Percentiles rank a stretch among this genome's conserved stretches.
These are phyloP conservation scores for Metaphire vulgaris DNA, from an alignment of 1,140 invertebrate species.

Conservation along the genomic window DNA sequence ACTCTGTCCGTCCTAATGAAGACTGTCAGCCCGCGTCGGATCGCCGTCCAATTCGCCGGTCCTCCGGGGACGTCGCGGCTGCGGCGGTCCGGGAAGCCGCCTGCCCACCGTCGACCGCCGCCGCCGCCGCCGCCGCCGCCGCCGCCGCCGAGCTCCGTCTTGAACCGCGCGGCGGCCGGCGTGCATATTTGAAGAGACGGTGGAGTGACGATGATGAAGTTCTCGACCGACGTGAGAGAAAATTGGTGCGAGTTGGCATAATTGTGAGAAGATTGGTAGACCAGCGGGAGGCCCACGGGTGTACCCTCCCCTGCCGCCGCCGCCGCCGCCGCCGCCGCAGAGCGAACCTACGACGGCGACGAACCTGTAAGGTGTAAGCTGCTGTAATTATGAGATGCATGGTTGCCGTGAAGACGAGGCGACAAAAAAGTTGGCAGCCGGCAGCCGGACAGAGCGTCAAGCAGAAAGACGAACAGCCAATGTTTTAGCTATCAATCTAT, in stretches of 20 bases:
- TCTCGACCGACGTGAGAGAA: background rate
- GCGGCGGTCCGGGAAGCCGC: background rate
- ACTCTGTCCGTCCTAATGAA: background rate
- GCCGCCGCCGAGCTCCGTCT: background rate
- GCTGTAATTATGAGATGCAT: background rate
- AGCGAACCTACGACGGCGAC: too few relatives aligned
- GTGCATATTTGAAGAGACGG: slow-evolving; percentile 2
- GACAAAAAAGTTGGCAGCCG: background rate
- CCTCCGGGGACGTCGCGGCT: background rate
- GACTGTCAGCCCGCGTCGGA: background rate
- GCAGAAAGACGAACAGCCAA: background rate
- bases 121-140: too few relatives aligned
- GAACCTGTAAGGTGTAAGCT: background rate
- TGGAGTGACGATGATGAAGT: background rate
- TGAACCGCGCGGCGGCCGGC: background rate
- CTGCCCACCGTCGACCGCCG: too few relatives aligned
- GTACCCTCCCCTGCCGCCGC: too few relatives aligned
- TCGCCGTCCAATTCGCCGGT: background rate
- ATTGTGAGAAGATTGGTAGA: slow-evolving; percentile 1
- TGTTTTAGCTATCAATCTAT: too few relatives aligned
- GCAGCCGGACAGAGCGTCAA: background rate
- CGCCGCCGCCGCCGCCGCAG: too few relatives aligned
- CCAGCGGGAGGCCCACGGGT: background rate
- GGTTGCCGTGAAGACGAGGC: background rate
- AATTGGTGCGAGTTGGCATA: background rate